These are phyloP conservation scores for Orientallactaga bullata DNA, from an alignment of 2,113 vertebrate genomes.

Conservation along the genomic window DNA sequence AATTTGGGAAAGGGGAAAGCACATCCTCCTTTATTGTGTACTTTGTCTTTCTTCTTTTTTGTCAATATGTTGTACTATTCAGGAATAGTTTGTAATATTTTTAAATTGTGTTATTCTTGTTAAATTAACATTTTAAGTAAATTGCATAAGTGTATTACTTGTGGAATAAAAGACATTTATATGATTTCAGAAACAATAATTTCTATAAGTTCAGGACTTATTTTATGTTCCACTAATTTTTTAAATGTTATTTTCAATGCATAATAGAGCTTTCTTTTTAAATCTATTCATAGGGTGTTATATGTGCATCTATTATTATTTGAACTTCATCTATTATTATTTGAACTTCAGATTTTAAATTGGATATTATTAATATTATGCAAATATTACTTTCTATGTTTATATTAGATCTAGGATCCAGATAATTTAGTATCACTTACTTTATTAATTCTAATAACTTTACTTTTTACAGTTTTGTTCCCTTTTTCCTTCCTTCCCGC, in stretches of 20 bases:
- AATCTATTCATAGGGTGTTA: neutral
- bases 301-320: neutral
- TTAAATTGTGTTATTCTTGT: neutral
- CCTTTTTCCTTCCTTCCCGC: neutral
- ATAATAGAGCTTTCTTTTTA: neutral
- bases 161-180: constrained; percentile 9
- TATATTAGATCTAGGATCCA: neutral
- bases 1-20: neutral
- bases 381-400: neutral
- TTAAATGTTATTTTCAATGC: neutral
- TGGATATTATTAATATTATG: neutral
- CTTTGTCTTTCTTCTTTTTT: neutral
- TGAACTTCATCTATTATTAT: neutral
- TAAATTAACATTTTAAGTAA: constrained; percentile 25
- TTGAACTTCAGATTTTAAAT: neutral
- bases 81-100: constrained; percentile 7
- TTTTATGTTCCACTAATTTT: neutral
- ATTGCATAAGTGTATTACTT: neutral
- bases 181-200: neutral
- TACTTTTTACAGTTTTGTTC: neutral
- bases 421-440: neutral
- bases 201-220: neutral
- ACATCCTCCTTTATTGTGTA: neutral
- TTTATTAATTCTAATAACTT: neutral
- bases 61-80: neutral